Conservation (phyloP, 2,113 vertebrate genomes). For the Bolborhynchus lineola region DNA sequence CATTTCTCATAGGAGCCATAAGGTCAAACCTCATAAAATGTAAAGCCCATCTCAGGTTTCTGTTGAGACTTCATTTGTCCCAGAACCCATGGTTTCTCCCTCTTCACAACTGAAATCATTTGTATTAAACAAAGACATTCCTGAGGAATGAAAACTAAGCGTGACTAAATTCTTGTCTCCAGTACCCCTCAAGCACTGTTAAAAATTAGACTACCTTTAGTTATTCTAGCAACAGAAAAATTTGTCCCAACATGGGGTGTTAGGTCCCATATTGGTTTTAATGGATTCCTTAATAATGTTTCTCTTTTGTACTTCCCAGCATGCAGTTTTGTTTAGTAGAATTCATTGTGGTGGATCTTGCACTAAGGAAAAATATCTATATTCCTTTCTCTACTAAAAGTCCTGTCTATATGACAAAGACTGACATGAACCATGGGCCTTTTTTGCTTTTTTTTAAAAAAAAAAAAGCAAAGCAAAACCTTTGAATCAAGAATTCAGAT, state of each 20-base stretch:
- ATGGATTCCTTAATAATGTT: constrained; percentile 47
- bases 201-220: constrained; percentile 66
- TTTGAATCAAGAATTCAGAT: constrained; percentile 35
- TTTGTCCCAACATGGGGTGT: constrained; percentile 54
- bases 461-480: background rate
- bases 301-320: constrained; percentile 66
- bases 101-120: constrained; percentile 34
- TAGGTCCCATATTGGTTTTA: constrained; percentile 39
- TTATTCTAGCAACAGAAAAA: constrained; percentile 20
- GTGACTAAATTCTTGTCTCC: constrained; percentile 75
- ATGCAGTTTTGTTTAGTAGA: background rate
- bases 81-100: constrained; percentile 2
- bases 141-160: constrained; percentile 60
- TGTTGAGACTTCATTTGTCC: constrained; percentile 62
- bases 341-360: background rate
- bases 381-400: background rate
- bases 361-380: background rate
- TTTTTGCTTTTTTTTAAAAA: background rate
- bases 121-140: constrained; percentile 70
- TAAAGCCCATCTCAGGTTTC: constrained; percentile 53
- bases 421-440: background rate
- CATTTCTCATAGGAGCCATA: constrained; percentile 33
- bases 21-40: constrained; percentile 41
- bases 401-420: background rate
- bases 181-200: constrained; percentile 60